Base-by-base conservation (phyloP, 2,888 invertebrate genomes). In the Hyalella azteca region DNA sequence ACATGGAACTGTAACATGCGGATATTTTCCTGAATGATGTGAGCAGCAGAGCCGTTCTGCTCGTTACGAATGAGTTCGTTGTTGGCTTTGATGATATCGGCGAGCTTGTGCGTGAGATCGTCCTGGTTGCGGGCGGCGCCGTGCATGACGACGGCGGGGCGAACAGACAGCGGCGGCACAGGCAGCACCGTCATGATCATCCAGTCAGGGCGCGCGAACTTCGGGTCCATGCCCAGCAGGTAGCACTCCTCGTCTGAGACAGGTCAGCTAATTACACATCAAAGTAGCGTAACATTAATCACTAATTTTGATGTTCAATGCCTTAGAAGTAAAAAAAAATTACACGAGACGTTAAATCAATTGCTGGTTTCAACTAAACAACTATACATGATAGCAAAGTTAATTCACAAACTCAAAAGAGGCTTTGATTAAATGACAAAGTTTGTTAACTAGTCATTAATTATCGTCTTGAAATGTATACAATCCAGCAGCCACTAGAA, bases 1-100 rank as follows among this genome's bases (percentile, higher is more conserved):
- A 98, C 98, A 88, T 99, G 99, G 87, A 96, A 99, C 88, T 99
- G 99, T 85, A 99, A 88, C 94, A 98, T 94, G 89, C 97, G 96
- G 3, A 97, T 95, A 88, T 99, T 98, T 88, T 99, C 99, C 39
- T 93, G 91, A 49, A 99, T 93, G 1, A 99, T 96, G 88, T 99
- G 99, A 29, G 98, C 95, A 0, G 99, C 98, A 5, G 97, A 98
- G 45, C 99, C 99, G 36, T 95, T 94, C 85, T 95, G 93, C 88
- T 99, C 99, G 88, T 99, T 98, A 85, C 95, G 92, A 87, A 93
- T 91, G 81, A 99, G 89, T 88, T 99, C 98, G 88, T 97, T 98
- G 88, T 99, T 99, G 0, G 96, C 91, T 77, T 99, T 99, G 79
- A 99, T 96, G 59, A 99, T 98, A 86, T 99, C 99, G 0, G 98